Conservation (phyloP, 1,140 invertebrate species). For the Drosophila seguyi region DNA sequence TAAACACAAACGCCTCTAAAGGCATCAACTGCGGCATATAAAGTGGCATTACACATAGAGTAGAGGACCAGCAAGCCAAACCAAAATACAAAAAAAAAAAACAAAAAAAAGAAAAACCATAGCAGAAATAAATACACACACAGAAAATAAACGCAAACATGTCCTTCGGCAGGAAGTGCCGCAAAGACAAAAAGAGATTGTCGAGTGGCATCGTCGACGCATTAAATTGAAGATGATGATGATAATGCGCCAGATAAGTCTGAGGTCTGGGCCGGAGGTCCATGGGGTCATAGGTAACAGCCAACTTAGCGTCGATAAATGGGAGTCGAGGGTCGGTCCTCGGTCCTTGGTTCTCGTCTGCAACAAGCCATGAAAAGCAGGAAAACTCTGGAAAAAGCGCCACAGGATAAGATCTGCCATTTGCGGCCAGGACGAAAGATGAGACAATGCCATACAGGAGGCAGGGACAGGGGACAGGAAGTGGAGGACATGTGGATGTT, state of each 20-base stretch:
- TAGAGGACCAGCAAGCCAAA: constrained; percentile 51
- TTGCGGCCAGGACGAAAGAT: constrained; percentile 57
- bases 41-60: constrained; percentile 77
- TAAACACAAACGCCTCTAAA: constrained; percentile 84
- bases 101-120: constrained; percentile 19
- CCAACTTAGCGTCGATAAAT: constrained; percentile 79
- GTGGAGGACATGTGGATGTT: constrained; percentile 25
- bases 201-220: constrained; percentile 78
- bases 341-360: constrained; percentile 44
- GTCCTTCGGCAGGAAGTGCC: constrained; percentile 78
- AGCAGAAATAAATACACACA: constrained; percentile 21
- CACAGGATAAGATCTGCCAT: constrained; percentile 62
- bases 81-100: constrained; percentile 18
- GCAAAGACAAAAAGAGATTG: constrained; percentile 81
- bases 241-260: constrained; percentile 81
- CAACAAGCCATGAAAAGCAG: constrained; percentile 77
- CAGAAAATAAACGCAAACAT: constrained; percentile 46
- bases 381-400: constrained; percentile 26
- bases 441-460: constrained; percentile 70
- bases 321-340: constrained; percentile 44
- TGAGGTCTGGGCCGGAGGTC: constrained; percentile 19
- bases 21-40: constrained; percentile 84
- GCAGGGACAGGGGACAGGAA: constrained; percentile 14
- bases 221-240: constrained; percentile 84
- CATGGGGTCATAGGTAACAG: constrained; percentile 75